These are phyloP conservation scores for Ochlodes sylvanus DNA, from an alignment of 2,888 invertebrate species.

Conservation along the genomic window DNA sequence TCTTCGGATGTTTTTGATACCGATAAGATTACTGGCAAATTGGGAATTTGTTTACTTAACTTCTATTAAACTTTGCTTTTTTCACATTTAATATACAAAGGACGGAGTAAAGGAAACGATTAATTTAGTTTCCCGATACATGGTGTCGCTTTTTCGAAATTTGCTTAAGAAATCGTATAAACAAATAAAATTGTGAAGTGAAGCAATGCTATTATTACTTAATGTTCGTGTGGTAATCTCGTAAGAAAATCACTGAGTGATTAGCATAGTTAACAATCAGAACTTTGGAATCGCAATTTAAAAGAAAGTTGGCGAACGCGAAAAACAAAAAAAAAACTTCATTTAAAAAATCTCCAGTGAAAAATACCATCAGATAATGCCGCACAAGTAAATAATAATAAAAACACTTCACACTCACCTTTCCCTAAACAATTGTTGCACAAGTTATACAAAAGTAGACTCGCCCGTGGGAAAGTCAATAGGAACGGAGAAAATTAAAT, in stretches of 20 bases:
- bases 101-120: too few species aligned
- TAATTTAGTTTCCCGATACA: too few species aligned
- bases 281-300: neutral
- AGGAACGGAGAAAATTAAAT: constrained; percentile 51
- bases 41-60: too few species aligned
- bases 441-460: constrained; percentile 52
- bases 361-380: constrained; percentile 28
- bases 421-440: constrained; percentile 68
- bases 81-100: too few species aligned
- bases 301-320: constrained; percentile 19
- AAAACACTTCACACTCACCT: constrained; percentile 60
- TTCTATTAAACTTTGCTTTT: too few species aligned
- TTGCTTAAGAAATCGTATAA: too few species aligned
- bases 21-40: too few species aligned
- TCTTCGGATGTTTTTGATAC: too few species aligned
- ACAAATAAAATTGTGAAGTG: too few species aligned
- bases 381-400: constrained; percentile 44
- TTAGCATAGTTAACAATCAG: constrained; percentile 8
- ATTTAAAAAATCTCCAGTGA: constrained; percentile 11
- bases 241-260: neutral
- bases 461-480: constrained; percentile 63
- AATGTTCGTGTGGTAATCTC: too few species aligned
- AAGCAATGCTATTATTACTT: too few species aligned
- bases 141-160: too few species aligned
- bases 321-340: constrained; percentile 1